Base-by-base conservation (phyloP, 2,888 invertebrate species). In the Venusia cambrica region DNA sequence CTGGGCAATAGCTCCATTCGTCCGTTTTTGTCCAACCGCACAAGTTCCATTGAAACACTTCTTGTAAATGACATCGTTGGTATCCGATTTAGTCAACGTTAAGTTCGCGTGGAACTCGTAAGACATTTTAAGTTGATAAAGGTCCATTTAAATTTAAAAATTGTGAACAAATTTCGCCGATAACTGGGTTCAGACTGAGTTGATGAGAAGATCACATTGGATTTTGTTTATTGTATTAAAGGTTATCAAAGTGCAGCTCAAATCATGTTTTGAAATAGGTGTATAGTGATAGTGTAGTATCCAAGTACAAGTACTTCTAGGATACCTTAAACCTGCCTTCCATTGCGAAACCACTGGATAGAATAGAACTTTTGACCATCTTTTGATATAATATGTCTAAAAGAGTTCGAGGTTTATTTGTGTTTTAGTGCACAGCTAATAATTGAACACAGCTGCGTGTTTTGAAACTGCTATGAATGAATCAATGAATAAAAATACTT, bases 31-130 rank as follows among this genome's bases (percentile, higher is more conserved):
- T n/a, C 73, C 72, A n/a, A 81, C 31, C 6, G 62, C 54, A 36
- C 73, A 73, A 1, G 61, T 71, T 1, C 77, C 79, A 24, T 72
- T 75, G 27, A 65, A 75, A 41, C 67, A 59, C 53, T 71, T 73
- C 40, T 66, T 73, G 38, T 51, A 61, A 38, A 65, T 57, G n/a
- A 70, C 57, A 20, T 73, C 78, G 24, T 77, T 79, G 2, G 50
- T 66, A 38, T 68, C 62, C 73, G 78, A 79, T 37, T 56, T 57
- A 0, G 59, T 62, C 32, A 80, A 64, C 5, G 73, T 79, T 38
- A 81, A 65, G 62, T 66, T 62, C 28, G 75, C 73, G 60, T 55
- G 57, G 47, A 66, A 74, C 55, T 78, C 74, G 38, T 62, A 62
- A 29, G 65, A 51, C 79, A 79, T 79, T 65, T 37, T 53, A 54